These are phyloP conservation scores for Drosophila bipectinata DNA, from an alignment of 1,140 invertebrate genomes.

Conservation along the genomic window DNA sequence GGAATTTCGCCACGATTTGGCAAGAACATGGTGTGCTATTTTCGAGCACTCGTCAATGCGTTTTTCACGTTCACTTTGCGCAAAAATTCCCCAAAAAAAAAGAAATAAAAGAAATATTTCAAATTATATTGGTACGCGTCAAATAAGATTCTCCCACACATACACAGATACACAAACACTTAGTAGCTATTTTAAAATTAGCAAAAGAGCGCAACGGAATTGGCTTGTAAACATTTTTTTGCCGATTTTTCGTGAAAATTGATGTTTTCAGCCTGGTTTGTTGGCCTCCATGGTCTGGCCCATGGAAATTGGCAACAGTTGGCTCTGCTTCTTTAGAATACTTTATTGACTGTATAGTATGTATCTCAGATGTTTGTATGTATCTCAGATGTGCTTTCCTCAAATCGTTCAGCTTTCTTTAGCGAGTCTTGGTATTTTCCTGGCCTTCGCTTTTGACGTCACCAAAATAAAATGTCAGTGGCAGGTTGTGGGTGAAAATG, in stretches of 20 bases:
- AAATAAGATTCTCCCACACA: conserved; percentile 11
- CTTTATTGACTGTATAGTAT: conserved; percentile 27
- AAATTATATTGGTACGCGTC: conserved; percentile 30
- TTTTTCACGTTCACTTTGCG: conserved; percentile 53
- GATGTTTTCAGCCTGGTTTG: conserved; percentile 33
- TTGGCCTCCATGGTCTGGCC: conserved; percentile 31
- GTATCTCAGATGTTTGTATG: conserved; percentile 14
- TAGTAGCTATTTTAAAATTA: conserved; percentile 60
- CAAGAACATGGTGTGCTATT: conserved; percentile 46
- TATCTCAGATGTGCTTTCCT: conserved; percentile 22
- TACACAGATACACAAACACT: neutral
- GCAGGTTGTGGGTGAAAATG: conserved; percentile 53
- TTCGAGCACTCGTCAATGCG: conserved; percentile 59
- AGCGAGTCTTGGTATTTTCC: conserved; percentile 32
- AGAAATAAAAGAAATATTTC: conserved; percentile 26
- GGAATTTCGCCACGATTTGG: conserved; percentile 69
- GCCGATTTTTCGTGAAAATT: conserved; percentile 17
- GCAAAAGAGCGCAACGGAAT: conserved; percentile 53
- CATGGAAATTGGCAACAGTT: conserved; percentile 69
- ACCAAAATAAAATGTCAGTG: conserved; percentile 75
- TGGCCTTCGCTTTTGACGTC: conserved; percentile 61
- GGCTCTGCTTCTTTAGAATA: conserved; percentile 41
- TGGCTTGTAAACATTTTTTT: conserved; percentile 61
- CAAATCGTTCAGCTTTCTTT: conserved; percentile 40
- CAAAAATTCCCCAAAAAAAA: conserved; percentile 31